These are phyloP conservation scores for Holothuria leucospilota DNA, from an alignment of 53 echinoderm and acorn worm genomes.

Conservation along the genomic window DNA sequence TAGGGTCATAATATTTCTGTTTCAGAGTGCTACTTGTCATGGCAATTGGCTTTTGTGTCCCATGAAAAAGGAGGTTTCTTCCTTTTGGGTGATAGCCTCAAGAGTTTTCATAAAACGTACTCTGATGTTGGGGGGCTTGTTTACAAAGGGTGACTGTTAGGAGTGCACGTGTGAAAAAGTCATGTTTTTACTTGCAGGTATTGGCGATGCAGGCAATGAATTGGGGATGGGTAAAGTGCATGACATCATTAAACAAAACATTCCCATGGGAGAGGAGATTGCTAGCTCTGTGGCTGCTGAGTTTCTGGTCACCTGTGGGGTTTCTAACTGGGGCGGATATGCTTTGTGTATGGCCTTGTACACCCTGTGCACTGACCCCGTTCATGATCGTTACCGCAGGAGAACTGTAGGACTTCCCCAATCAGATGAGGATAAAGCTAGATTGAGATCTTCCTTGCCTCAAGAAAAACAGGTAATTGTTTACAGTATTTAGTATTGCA, in stretches of 20 bases:
- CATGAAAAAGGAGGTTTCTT: too few relatives aligned
- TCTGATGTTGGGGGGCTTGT: too few relatives aligned
- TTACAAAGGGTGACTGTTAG: too few relatives aligned
- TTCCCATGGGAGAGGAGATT: constrained; percentile 66
- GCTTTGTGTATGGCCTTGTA: constrained; percentile 77
- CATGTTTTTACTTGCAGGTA: constrained; percentile 43
- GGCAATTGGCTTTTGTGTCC: too few relatives aligned
- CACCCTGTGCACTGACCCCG: constrained; percentile 68
- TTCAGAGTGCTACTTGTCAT: too few relatives aligned
- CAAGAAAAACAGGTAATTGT: constrained; percentile 68
- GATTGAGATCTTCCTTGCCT: constrained; percentile 56
- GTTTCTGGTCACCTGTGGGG: constrained; percentile 76
- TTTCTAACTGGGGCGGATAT: constrained; percentile 94
- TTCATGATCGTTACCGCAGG: constrained; percentile 86
- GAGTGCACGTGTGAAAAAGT: too few relatives aligned
- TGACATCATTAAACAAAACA: constrained; percentile 57
- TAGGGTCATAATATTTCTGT: too few relatives aligned
- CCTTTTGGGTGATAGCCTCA: too few relatives aligned
- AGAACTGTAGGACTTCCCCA: constrained; percentile 76
- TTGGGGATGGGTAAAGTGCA: constrained; percentile 86
- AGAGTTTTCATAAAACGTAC: too few relatives aligned
- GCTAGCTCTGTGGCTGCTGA: constrained; percentile 65
- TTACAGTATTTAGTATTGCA: not conserved
- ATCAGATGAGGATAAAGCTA: constrained; percentile 55
- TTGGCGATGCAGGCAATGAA: constrained; percentile 85